Base-by-base conservation (phyloP, 2,797 vertebrate genomes). In the Oreonectes daqikongensis region DNA sequence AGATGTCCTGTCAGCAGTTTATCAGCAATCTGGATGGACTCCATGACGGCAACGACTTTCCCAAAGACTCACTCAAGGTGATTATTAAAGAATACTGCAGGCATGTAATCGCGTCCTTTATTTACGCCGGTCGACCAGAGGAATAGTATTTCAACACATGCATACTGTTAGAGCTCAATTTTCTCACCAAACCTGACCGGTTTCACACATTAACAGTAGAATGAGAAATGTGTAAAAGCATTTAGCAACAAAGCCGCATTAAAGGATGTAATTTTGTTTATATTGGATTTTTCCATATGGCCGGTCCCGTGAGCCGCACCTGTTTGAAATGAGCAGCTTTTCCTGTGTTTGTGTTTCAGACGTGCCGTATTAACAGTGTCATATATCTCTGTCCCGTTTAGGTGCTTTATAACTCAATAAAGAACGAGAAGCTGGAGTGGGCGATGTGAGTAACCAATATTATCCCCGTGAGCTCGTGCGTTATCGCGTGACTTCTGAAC, bases 371-470 rank as follows among this genome's bases (percentile, higher is more conserved):
- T 69, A 38, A 61, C 46, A 44, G 46, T 72, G 53, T 74, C 64
- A 32, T 80, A n/a, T 15, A 24, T 38, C 64, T 57, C 71, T 64
- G 67, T 28, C 79, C 85, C 84, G 87, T 84, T 71, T 91, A 98
- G 97, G 89, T 95, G 64, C 92, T 98, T 63, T 98, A 98, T 85
- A 98, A 96, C 90, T 98, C 97, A 32, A 98, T 98, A 92, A 98
- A 97, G 92, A 98, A 98, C 46, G 97, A 98, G 88, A 98, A 98
- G 89, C 93, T 98, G 32, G 96, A 98, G 86, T 98, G 97, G 97
- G 97, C 97, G 69, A 94, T 98, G 97, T 98, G 91, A 98, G 97
- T 97, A 92, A 60, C 44, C 57, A 60, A 77, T 61, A 69, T 77
- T 46, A 69, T 70, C 48, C 53, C 30, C 64, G 48, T 24, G 38